phyloP scores from a whole-genome alignment of 2,113 vertebrate genomes.

The Cacatua alba region DNA sequence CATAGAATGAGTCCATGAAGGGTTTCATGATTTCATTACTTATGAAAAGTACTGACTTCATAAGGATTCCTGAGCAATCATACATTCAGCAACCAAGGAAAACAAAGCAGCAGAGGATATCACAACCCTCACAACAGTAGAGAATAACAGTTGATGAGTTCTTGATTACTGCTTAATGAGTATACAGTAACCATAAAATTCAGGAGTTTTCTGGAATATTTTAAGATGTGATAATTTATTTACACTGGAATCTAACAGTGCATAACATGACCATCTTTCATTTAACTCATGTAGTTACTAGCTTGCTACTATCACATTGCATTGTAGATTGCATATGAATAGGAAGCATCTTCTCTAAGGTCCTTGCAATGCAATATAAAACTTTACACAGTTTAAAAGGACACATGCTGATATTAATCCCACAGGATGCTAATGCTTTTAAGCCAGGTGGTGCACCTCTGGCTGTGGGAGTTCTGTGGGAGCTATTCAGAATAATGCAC shows the following conservation, averaged over 20 bases:
- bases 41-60: background rate
- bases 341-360: background rate
- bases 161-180: background rate
- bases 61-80: background rate
- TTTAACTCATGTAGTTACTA: background rate
- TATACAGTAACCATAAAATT: background rate
- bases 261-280: background rate
- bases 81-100: background rate
- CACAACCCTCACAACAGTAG: background rate
- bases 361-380: background rate
- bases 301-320: background rate
- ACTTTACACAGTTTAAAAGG: background rate
- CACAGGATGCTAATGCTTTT: background rate
- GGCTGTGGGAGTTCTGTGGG: background rate
- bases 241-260: background rate
- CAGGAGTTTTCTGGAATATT: background rate
- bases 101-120: background rate
- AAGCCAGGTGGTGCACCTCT: background rate
- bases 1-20: background rate
- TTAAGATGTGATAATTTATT: background rate
- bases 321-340: background rate
- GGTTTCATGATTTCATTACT: background rate
- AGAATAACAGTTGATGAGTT: background rate
- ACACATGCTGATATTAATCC: background rate
- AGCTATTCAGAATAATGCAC: background rate